Evolutionary conservation across 2,113 vertebrate genomes (phyloP).

Genomic region (Eublepharis macularius): DNA sequence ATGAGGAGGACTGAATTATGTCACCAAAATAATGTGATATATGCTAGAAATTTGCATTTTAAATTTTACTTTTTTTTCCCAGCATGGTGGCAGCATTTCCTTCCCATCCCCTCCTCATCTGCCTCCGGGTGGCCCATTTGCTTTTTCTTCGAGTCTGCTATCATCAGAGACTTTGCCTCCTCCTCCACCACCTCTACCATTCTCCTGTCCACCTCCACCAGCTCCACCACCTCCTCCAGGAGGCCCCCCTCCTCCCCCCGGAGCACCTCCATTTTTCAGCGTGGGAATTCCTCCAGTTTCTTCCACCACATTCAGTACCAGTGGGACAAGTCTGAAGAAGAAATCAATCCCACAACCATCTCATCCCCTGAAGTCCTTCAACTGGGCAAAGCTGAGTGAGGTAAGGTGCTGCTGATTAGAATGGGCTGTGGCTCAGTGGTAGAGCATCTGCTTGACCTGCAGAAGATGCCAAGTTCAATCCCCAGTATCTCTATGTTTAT

Average conservation of each 20-base stretch:
- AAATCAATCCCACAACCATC: conserved; percentile 93
- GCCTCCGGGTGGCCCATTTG: conserved; percentile 82
- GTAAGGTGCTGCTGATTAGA: conserved; percentile 71
- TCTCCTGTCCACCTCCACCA: conserved; percentile 82
- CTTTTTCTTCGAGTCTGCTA: conserved; percentile 77
- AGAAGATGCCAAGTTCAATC: too few relatives aligned
- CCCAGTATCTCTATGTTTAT: too few relatives aligned
- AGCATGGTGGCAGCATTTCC: conserved; percentile 75
- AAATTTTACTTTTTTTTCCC: conserved; percentile 43
- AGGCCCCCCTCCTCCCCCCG: conserved; percentile 87
- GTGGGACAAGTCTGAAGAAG: conserved; percentile 76
- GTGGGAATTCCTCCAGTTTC: conserved; percentile 75
- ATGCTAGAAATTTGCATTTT: neutral
- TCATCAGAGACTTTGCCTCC: conserved; percentile 79
- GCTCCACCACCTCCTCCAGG: conserved; percentile 84
- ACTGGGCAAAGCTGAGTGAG: conserved; percentile 96
- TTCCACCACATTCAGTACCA: conserved; percentile 69
- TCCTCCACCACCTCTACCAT: conserved; percentile 84
- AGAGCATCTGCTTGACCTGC: too few relatives aligned
- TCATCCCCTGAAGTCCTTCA: conserved; percentile 97
- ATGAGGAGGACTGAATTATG: neutral
- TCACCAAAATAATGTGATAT: neutral
- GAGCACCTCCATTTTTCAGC: conserved; percentile 89
- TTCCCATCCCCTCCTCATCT: conserved; percentile 73
- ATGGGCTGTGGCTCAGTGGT: too few relatives aligned